Base-by-base conservation (phyloP, 2,797 vertebrate genomes). In the Cyclura pinguis region DNA sequence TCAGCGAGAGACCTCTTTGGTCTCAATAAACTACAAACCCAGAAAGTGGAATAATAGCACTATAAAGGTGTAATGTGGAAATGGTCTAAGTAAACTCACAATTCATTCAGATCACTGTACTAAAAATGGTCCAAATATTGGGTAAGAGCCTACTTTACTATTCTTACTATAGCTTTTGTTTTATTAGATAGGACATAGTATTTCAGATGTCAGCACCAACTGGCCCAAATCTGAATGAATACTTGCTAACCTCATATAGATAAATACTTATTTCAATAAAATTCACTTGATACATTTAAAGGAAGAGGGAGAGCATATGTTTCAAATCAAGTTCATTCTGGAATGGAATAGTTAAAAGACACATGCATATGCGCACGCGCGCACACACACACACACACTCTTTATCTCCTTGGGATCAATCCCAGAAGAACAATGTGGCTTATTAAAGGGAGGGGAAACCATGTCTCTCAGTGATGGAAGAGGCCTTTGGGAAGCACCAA, bases 401-500 rank as follows among this genome's bases (percentile, higher is more conserved):
- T 85, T 92, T 47, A 38, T 89, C 27, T 87, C 95, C 90, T 94
- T 13, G 0, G 57, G 92, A 90, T 94, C 80, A 84, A 88, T 0
- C 88, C 85, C 91, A 0, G 87, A 87, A 89, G 24, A 80, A 27
- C 93, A 93, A 88, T 67, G 55, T 80, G 52, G 86, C 64, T 93
- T 89, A 80, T 22, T 90, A 88, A 95, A 64, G 87, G 77, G 88
- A 84, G 85, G 73, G n/a, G 27, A 35, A 93, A 86, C 85, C 59
- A 88, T 88, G 73, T 93, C 80, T 86, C 74, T 95, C 87, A 80
- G 27, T 92, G 78, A 35, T 93, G 91, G 91, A 96, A 92, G 67
- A 85, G 78, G 92, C 92, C 80, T 86, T 4, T 91, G 89, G 95
- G 93, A 95, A 89, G 80, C 85, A 89, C 80, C 59, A 32, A 67